These are phyloP conservation scores for Silurus aristotelis DNA, from an alignment of 2,797 vertebrate genomes.

Conservation along the genomic window DNA sequence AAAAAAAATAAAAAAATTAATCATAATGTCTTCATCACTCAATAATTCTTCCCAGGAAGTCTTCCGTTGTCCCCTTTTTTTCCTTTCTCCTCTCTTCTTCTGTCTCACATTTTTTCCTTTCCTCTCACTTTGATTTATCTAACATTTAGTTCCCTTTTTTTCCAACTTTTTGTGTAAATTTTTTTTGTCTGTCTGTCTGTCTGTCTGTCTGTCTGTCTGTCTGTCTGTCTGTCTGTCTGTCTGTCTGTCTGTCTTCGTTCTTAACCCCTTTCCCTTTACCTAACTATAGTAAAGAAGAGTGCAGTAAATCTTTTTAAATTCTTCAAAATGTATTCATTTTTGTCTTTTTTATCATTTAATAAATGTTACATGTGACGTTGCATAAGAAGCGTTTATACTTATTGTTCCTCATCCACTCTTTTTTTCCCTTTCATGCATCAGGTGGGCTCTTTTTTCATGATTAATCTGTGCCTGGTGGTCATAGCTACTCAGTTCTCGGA, in stretches of 20 bases:
- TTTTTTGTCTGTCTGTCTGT: neutral
- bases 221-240: neutral
- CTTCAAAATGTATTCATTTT: neutral
- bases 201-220: neutral
- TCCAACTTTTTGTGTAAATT: neutral
- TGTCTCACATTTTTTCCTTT: neutral
- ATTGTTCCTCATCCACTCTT: neutral
- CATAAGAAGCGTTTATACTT: neutral
- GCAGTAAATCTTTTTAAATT: neutral
- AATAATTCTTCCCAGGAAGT: neutral
- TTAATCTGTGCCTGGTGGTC: constrained; percentile 97
- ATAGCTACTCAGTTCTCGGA: constrained; percentile 97
- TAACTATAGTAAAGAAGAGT: neutral
- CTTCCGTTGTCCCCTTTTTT: neutral
- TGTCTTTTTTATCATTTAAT: neutral
- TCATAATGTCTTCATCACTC: constrained; percentile 2
- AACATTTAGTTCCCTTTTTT: neutral
- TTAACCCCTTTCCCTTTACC: neutral
- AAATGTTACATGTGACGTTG: neutral
- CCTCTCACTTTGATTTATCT: neutral
- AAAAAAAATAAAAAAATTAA: neutral
- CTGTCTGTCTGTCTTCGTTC: neutral
- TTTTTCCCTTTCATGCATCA: constrained; percentile 49
- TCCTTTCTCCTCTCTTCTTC: neutral
- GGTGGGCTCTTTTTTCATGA: constrained; percentile 98